Evolutionary conservation across 2,888 invertebrate species (phyloP).

Genomic region (Piscicola geometra): DNA sequence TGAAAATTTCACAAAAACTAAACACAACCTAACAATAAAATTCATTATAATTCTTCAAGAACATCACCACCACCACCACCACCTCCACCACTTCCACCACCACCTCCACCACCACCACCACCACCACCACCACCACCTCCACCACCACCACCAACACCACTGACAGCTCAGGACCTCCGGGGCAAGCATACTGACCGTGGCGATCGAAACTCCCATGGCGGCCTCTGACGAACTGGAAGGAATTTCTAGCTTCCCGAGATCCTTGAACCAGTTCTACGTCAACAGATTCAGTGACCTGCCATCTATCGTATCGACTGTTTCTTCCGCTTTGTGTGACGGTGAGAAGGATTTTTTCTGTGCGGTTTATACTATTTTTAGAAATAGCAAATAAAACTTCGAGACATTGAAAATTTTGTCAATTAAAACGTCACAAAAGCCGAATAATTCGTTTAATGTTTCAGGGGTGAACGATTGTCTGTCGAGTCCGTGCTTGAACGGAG

Average conservation of each 20-base stretch:
- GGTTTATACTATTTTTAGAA: no score
- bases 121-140: no score
- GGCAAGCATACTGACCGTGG: background rate
- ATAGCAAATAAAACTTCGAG: no score
- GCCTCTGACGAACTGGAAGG: constrained; percentile 3
- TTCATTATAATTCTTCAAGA: constrained; percentile 1
- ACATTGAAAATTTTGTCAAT: no score
- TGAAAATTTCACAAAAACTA: background rate
- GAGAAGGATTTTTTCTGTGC: no score
- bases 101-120: no score
- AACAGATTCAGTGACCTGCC: background rate
- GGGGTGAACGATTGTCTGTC: constrained; percentile 48
- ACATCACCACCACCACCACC: no score
- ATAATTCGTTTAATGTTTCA: constrained; percentile 40
- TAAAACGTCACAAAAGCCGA: no score
- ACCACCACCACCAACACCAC: no score
- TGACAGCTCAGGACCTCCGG: constrained; percentile 15
- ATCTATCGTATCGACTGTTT: background rate
- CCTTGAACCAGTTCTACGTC: constrained; percentile 21
- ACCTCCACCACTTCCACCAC: no score
- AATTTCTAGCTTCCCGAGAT: background rate
- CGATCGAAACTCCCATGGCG: background rate
- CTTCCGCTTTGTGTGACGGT: background rate
- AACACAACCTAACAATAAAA: background rate
- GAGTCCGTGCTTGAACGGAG: constrained; percentile 50